phyloP scores from a whole-genome alignment of 37 sponge, comb jelly and placozoan species.

The Chondrilla cf. caribensis region DNA sequence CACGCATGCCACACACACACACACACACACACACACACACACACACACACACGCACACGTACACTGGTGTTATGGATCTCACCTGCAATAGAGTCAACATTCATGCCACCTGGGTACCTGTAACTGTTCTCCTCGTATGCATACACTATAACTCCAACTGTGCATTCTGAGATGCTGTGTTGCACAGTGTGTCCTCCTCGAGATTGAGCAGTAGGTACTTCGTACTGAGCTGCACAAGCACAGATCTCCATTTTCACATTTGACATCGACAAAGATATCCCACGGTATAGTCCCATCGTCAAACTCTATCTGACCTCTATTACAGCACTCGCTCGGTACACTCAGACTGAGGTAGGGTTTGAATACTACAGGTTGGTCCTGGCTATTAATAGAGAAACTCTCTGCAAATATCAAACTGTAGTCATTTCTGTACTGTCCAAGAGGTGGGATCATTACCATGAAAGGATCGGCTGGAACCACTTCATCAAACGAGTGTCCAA shows the following conservation, averaged over 20 bases:
- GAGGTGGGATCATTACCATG: constrained; percentile 57
- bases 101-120: constrained; percentile 59
- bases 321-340: neutral
- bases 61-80: too few species aligned
- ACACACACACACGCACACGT: too few species aligned
- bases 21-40: too few species aligned
- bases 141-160: constrained; percentile 45
- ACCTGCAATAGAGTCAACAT: constrained; percentile 38
- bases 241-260: neutral
- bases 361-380: neutral
- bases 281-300: neutral
- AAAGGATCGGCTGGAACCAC: constrained; percentile 43
- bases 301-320: neutral
- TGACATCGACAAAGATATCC: neutral
- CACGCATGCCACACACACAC: too few species aligned
- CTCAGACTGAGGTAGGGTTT: neutral
- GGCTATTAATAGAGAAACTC: neutral
- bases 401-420: constrained; percentile 15
- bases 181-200: neutral
- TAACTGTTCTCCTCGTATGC: constrained; percentile 47
- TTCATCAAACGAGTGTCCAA: constrained; percentile 9
- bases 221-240: constrained; percentile 3
- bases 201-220: neutral
- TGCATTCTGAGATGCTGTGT: too few species aligned
- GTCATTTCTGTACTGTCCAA: constrained; percentile 63